phyloP scores from a whole-genome alignment of 2,888 invertebrate species.

The Eutolmus rufibarbis region DNA sequence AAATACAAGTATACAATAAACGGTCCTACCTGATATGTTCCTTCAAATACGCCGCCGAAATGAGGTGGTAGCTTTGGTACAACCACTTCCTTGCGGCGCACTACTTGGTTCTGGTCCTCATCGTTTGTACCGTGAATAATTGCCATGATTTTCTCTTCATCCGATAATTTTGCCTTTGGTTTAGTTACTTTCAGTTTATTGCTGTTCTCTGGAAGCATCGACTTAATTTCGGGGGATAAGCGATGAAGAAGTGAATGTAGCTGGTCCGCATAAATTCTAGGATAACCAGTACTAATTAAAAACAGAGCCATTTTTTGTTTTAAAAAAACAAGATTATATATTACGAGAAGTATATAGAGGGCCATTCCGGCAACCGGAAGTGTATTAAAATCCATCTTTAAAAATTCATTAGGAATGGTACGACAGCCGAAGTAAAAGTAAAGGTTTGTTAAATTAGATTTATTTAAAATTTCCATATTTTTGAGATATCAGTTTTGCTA shows the following conservation, averaged over 20 bases:
- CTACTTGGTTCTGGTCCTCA: slow-evolving; percentile 51
- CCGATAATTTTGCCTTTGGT: slow-evolving; percentile 55
- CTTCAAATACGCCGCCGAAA: slow-evolving; percentile 60
- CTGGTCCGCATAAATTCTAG: slow-evolving; percentile 59
- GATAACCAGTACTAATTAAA: not conserved
- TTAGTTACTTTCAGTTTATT: slow-evolving; percentile 50
- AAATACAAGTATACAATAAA: not conserved
- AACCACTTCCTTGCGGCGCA: slow-evolving; percentile 54
- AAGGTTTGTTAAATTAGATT: too few species aligned
- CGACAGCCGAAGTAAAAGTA: too few species aligned
- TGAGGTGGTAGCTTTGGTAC: slow-evolving; percentile 54
- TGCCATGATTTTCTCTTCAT: slow-evolving; percentile 61
- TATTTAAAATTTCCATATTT: too few species aligned
- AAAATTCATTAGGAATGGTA: too few species aligned
- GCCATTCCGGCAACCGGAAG: too few species aligned
- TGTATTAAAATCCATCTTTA: too few species aligned
- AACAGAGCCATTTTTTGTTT: too few species aligned
- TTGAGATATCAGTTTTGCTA: too few species aligned
- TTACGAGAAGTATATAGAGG: too few species aligned
- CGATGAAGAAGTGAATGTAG: slow-evolving; percentile 60
- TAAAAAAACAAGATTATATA: too few species aligned
- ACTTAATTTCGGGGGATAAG: slow-evolving; percentile 54
- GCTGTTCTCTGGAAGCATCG: slow-evolving; percentile 38
- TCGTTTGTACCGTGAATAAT: slow-evolving; percentile 61
- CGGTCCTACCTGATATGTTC: slow-evolving; percentile 56